phyloP scores from a whole-genome alignment of 2,888 invertebrate genomes.

The Drosophila yooni region DNA sequence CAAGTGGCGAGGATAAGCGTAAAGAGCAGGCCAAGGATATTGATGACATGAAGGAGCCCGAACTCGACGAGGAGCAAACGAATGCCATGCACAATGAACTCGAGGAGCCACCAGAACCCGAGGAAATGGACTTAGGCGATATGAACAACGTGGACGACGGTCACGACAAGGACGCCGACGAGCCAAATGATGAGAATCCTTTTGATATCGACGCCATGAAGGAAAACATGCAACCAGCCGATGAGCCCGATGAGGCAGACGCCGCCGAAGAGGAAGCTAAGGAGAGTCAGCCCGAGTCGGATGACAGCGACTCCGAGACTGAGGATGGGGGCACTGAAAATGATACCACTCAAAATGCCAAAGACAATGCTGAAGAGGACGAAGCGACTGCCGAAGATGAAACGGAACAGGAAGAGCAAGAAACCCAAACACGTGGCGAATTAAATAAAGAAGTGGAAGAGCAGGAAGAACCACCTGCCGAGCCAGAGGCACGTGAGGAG shows the following conservation, averaged over 20 bases:
- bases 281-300: slow-evolving; percentile 86
- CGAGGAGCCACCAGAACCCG: slow-evolving; percentile 91
- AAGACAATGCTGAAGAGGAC: slow-evolving; percentile 82
- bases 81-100: slow-evolving; percentile 93
- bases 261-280: slow-evolving; percentile 86
- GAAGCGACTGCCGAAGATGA: slow-evolving; percentile 86
- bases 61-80: slow-evolving; percentile 91
- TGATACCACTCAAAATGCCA: slow-evolving; percentile 77
- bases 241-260: slow-evolving; percentile 73
- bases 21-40: slow-evolving; percentile 88
- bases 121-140: slow-evolving; percentile 94
- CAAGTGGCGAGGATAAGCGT: slow-evolving; percentile 79
- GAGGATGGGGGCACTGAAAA: slow-evolving; percentile 82
- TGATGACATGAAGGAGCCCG: slow-evolving; percentile 93
- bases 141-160: slow-evolving; percentile 92
- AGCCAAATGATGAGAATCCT: slow-evolving; percentile 90
- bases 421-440: slow-evolving; percentile 86
- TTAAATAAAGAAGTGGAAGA: slow-evolving; percentile 65
- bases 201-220: slow-evolving; percentile 94
- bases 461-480: slow-evolving; percentile 88
- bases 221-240: slow-evolving; percentile 85
- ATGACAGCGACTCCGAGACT: slow-evolving; percentile 86
- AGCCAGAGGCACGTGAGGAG: slow-evolving; percentile 84
- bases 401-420: slow-evolving; percentile 83
- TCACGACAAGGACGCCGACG: slow-evolving; percentile 87